A percentile compares a stretch with the other conserved stretches of the same genome.
Evolutionary conservation across 2,888 invertebrate genomes (phyloP).

Genomic region (Cylindroiulus punctatus): DNA sequence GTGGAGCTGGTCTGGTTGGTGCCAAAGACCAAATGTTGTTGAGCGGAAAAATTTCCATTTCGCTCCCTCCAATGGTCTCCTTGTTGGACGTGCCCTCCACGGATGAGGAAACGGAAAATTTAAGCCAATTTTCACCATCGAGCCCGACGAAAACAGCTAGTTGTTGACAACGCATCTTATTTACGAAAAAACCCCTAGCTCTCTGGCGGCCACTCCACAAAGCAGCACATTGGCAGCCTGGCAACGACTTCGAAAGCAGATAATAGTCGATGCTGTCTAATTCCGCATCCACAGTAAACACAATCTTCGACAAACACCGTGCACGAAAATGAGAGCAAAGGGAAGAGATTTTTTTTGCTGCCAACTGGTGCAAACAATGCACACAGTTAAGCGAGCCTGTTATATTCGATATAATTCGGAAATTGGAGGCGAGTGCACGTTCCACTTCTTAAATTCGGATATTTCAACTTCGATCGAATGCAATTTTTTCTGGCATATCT

Average conservation of each 20-base stretch:
- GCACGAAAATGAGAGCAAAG: not conserved
- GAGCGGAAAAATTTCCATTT: too few species aligned
- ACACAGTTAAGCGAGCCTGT: not conserved
- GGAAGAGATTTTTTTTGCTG: not conserved
- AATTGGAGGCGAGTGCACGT: not conserved
- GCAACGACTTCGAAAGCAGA: conserved; percentile 38
- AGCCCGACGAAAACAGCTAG: not conserved
- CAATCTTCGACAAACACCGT: conserved; percentile 13
- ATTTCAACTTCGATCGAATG: not conserved
- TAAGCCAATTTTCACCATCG: conserved; percentile 7
- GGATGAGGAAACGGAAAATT: not conserved
- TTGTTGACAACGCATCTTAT: conserved; percentile 29
- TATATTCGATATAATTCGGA: not conserved
- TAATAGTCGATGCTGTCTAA: conserved; percentile 20
- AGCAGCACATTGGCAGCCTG: conserved; percentile 31
- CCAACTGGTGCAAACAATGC: not conserved
- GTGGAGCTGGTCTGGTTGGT: not conserved
- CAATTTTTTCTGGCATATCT: not conserved
- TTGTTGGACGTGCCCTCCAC: too few species aligned
- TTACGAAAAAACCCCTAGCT: conserved; percentile 11
- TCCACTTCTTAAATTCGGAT: not conserved
- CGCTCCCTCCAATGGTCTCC: too few species aligned
- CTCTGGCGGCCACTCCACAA: not conserved
- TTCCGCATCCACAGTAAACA: conserved; percentile 33
- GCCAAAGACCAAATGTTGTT: too few species aligned